Evolutionary conservation across 1,140 invertebrate species (phyloP).

Genomic region (Neelides sp.): DNA sequence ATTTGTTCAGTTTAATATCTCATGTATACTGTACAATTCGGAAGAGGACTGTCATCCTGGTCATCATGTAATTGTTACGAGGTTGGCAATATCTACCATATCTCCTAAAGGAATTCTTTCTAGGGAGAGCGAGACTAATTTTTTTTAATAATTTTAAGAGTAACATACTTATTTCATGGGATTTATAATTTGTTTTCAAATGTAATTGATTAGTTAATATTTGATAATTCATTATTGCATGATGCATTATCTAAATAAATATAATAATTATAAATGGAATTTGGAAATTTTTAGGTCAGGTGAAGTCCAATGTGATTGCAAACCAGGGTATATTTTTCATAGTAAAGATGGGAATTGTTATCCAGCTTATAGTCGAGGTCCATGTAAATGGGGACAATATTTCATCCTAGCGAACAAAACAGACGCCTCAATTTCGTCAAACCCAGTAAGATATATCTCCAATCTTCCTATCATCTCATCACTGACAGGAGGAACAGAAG

Average conservation of each 20-base stretch:
- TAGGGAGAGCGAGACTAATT: no score
- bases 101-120: no score
- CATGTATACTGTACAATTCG: background rate
- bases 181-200: conserved; percentile 14
- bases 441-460: background rate
- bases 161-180: no score
- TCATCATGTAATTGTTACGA: no score
- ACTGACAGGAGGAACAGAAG: no score
- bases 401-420: conserved; percentile 2
- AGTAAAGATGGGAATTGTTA: conserved; percentile 16
- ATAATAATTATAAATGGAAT: background rate
- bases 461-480: no score
- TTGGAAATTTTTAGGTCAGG: conserved; percentile 10
- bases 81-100: no score
- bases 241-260: background rate
- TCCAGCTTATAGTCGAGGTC: conserved; percentile 13
- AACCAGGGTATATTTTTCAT: conserved; percentile 7
- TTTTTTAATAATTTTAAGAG: no score
- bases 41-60: conserved; percentile 5
- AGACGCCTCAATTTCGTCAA: background rate
- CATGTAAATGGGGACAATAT: conserved; percentile 7
- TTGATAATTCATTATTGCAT: background rate
- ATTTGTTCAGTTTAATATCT: conserved; percentile 6
- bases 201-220: background rate
- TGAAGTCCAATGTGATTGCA: conserved; percentile 20